Base-by-base conservation (phyloP, 2,797 vertebrate species). In the Heliangelus exortis region DNA sequence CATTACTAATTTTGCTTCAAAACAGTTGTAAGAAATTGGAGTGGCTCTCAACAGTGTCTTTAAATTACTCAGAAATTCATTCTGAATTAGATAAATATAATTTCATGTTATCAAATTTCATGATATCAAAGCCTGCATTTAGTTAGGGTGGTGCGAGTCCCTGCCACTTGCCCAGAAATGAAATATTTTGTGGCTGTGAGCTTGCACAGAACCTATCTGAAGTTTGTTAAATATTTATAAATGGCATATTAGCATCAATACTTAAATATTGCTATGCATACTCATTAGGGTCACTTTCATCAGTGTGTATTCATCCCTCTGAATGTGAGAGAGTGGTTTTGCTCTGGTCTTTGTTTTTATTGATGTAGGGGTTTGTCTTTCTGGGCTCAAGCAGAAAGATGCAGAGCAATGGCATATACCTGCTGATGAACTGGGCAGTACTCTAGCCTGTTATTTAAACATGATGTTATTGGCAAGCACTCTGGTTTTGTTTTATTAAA, bases 401-500 rank as follows among this genome's bases (percentile, higher is more conserved):
- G 76, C 10, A 45, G 26, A 63, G 67, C 72, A 84, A 73, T 72
- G 66, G 68, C 48, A 36, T 86, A 19, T 63, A 72, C 76, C 74
- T 93, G 41, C 69, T 68, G 68, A 57, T 91, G 81, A 84, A 62
- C 47, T 50, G 69, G 77, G 63, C 50, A 68, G 6, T 93, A 67
- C 85, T 69, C 53, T 45, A 85, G 67, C 85, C 81, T 89, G 28
- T 93, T 79, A 82, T 93, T 97, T 96, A 92, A 84, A 80, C 57
- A 69, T 90, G 62, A 91, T 93, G 78, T 87, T 94, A 78, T 43
- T 94, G 92, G 72, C 84, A 66, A 89, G 66, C 74, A 31, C 31
- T 50, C 76, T 94, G 67, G 78, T 63, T 96, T 93, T 93, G 88
- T 90, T 93, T 96, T 96, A 93, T 95, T 95, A 94, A 93, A 95